These are phyloP conservation scores for Neoseiulus cucumeris DNA, from an alignment of 1,140 invertebrate species.

Conservation along the genomic window DNA sequence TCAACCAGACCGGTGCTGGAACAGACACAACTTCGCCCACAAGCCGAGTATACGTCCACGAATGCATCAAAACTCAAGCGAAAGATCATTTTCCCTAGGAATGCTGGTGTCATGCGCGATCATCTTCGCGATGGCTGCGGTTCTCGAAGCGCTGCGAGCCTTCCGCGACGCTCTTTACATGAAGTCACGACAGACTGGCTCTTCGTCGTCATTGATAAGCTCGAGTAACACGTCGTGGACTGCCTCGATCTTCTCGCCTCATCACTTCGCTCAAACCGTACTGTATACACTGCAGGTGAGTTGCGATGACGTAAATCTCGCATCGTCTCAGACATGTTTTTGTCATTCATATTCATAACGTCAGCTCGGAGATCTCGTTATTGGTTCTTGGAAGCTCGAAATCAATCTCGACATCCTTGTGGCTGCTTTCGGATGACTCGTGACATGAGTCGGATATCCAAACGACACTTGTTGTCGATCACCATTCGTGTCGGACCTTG, in stretches of 20 bases:
- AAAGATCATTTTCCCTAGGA: constrained; percentile 24
- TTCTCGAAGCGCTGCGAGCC: constrained; percentile 80
- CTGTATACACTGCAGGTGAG: constrained; percentile 74
- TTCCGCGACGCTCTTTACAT: constrained; percentile 33
- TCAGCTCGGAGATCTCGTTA: background rate
- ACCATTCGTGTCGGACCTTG: background rate
- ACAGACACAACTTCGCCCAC: background rate
- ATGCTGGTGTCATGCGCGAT: constrained; percentile 62
- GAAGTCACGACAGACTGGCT: constrained; percentile 15
- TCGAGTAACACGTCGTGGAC: constrained; percentile 16
- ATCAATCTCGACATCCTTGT: background rate
- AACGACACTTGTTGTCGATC: background rate
- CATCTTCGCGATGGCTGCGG: constrained; percentile 57
- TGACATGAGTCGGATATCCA: background rate
- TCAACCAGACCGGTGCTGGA: background rate
- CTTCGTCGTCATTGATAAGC: constrained; percentile 16
- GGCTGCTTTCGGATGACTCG: background rate
- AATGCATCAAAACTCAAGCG: background rate
- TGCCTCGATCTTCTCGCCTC: constrained; percentile 16
- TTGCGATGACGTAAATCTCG: constrained; percentile 5
- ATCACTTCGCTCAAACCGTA: constrained; percentile 60
- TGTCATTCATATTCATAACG: background rate
- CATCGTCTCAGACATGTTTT: background rate
- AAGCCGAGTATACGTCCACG: background rate
- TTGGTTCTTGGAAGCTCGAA: background rate